Evolutionary conservation across 2,113 vertebrate genomes (phyloP).

Genomic region (Pterophyllum scalare): DNA sequence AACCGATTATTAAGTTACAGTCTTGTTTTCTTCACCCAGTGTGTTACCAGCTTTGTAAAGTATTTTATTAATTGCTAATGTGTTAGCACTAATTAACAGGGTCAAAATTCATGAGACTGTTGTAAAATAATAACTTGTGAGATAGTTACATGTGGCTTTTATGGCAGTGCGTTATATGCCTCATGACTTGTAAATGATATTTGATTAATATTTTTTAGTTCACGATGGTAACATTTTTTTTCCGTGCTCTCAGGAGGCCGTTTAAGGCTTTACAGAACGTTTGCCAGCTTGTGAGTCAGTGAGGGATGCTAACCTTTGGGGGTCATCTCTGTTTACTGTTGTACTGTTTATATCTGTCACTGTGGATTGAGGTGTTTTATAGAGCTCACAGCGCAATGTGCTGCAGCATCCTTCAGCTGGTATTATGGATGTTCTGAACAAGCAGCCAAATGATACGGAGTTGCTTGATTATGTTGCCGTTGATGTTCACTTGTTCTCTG

Average conservation of each 20-base stretch:
- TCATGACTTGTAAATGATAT: background rate
- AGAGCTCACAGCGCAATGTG: constrained; percentile 62
- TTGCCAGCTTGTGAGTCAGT: constrained; percentile 44
- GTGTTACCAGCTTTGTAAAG: constrained; percentile 3
- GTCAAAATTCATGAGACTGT: constrained; percentile 6
- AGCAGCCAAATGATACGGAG: constrained; percentile 46
- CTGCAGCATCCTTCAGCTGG: constrained; percentile 54
- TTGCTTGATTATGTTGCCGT: constrained; percentile 53
- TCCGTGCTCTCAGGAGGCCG: constrained; percentile 23
- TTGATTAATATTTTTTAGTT: background rate
- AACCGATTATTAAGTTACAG: background rate
- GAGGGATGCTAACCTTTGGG: constrained; percentile 50
- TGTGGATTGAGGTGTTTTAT: constrained; percentile 64
- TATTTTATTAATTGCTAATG: background rate
- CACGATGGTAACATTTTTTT: background rate
- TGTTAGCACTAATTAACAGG: constrained; percentile 24
- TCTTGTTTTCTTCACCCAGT: background rate
- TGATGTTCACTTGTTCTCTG: constrained; percentile 49
- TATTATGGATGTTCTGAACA: constrained; percentile 58
- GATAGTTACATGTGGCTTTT: background rate
- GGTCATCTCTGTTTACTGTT: constrained; percentile 69
- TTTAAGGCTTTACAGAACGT: constrained; percentile 17
- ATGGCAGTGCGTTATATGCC: background rate
- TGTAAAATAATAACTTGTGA: constrained; percentile 5
- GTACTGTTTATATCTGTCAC: constrained; percentile 57